Conservation (phyloP, 2,113 vertebrate genomes). For the Brachyistius frenatus region DNA sequence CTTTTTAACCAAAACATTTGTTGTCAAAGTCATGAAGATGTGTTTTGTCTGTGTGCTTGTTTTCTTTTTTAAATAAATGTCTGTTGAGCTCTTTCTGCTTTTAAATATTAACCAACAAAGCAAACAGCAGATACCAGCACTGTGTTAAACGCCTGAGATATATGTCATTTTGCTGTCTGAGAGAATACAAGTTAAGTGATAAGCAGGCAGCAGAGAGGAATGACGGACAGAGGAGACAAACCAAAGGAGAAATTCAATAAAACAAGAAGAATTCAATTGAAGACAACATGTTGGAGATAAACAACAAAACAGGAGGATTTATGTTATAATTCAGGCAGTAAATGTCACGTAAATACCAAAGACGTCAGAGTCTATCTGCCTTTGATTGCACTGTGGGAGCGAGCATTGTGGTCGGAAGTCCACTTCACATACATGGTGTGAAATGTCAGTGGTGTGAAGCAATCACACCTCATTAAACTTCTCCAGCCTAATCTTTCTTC, state of each 20-base stretch:
- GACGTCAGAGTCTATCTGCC: slow-evolving; percentile 16
- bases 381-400: slow-evolving; percentile 26
- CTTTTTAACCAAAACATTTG: no score
- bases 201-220: background rate
- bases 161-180: no score
- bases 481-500: background rate
- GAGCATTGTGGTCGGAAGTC: slow-evolving; percentile 7
- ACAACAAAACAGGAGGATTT: slow-evolving; percentile 17
- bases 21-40: no score
- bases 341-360: slow-evolving; percentile 67
- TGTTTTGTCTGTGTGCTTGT: no score
- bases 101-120: no score
- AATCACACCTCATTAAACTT: slow-evolving; percentile 8
- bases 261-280: background rate
- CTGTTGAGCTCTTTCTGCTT: no score
- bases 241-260: background rate
- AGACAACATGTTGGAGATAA: slow-evolving; percentile 15
- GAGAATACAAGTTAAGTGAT: no score
- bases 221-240: background rate
- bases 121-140: no score
- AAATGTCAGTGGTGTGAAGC: slow-evolving; percentile 43
- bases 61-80: no score
- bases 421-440: slow-evolving; percentile 17
- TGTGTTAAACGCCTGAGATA: no score
- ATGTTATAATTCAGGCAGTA: slow-evolving; percentile 37